Base-by-base conservation (phyloP, 2,888 invertebrate genomes). In the Orthonychiurus folsomi region DNA sequence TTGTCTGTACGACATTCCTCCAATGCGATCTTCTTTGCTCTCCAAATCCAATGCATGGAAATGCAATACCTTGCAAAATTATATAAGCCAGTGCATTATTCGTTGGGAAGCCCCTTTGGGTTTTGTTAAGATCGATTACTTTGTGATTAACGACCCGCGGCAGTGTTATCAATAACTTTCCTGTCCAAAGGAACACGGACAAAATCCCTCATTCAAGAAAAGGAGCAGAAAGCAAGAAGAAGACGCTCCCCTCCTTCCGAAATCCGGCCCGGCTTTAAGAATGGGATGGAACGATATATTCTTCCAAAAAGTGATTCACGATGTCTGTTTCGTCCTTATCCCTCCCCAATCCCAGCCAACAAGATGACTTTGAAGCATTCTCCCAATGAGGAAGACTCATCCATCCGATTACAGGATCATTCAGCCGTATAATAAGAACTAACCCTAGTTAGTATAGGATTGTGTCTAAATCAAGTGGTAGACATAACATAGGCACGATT, bases 91-190 rank as follows among this genome's bases (percentile, higher is more conserved):
- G n/a, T n/a, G n/a, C n/a, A n/a, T n/a, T n/a, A n/a, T n/a, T n/a
- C n/a, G n/a, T n/a, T n/a, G n/a, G n/a, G n/a, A n/a, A n/a, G n/a
- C n/a, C n/a, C n/a, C n/a, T n/a, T n/a, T n/a, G n/a, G n/a, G n/a
- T n/a, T 5, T 37, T 37, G 37, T 37, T 37, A 15, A 37, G 37
- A 37, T 37, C 37, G 37, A 37, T 37, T 37, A 37, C 37, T 37
- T 15, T 5, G 37, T 37, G 37, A 37, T 37, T 37, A 37, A 37
- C 37, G 37, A 37, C 37, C 37, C 37, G 37, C 5, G 37, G 37
- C 37, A 37, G 37, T 37, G 37, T 37, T 37, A 37, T 37, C 37
- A 37, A 37, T 37, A 37, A 37, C 37, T 37, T 37, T 37, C 37
- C 37, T 37, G 37, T 37, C 37, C 37, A 37, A 37, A 37, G 37